These are phyloP conservation scores for Sphinx pinastri DNA, from an alignment of 2,888 invertebrate genomes.

Conservation along the genomic window DNA sequence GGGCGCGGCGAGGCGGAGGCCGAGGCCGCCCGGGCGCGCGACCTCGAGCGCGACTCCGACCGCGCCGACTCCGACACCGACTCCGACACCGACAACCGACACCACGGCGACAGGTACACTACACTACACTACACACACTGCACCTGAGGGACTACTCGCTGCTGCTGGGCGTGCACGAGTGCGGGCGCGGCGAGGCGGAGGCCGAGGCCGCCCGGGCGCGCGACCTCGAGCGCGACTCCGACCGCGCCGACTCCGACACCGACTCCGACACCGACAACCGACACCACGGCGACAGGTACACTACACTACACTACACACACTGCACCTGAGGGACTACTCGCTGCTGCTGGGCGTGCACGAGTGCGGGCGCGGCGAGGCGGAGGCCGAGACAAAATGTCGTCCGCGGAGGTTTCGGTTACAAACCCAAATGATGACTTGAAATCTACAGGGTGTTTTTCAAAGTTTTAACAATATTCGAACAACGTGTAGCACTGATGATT, in stretches of 20 bases:
- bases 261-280: conserved; percentile 85
- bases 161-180: conserved; percentile 97
- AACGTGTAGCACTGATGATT: too few species aligned
- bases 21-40: conserved; percentile 84
- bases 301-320: too few species aligned
- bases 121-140: neutral
- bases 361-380: too few species aligned
- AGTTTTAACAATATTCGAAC: too few species aligned
- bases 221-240: conserved; percentile 84
- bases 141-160: conserved; percentile 88
- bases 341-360: too few species aligned
- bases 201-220: conserved; percentile 85
- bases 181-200: conserved; percentile 92
- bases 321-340: too few species aligned
- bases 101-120: conserved; percentile 55
- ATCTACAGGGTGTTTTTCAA: too few species aligned
- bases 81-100: conserved; percentile 82
- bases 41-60: conserved; percentile 83
- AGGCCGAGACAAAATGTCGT: conserved; percentile 81
- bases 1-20: conserved; percentile 92
- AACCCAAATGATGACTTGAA: too few species aligned
- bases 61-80: conserved; percentile 69
- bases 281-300: conserved; percentile 57
- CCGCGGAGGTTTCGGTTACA: too few species aligned
- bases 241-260: conserved; percentile 57